Evolutionary conservation across 2,797 vertebrate genomes (phyloP).

Genomic region (Oceanodroma leucorhoa): DNA sequence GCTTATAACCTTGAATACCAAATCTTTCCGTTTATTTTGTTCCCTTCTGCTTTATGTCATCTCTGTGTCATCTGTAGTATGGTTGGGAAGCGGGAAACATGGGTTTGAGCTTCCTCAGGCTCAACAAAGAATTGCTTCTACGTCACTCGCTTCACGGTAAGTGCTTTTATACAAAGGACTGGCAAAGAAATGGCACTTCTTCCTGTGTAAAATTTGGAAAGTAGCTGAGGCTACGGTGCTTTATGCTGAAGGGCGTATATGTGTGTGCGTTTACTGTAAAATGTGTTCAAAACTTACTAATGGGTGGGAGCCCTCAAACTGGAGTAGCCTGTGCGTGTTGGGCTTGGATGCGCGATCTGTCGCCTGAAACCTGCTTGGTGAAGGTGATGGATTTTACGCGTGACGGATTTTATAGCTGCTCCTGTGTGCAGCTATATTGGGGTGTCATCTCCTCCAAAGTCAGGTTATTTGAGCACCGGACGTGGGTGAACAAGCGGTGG

Average conservation of each 20-base stretch:
- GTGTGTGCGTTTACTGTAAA: background rate
- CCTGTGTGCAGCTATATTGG: background rate
- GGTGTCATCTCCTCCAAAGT: background rate
- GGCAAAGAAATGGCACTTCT: background rate
- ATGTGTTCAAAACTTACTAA: background rate
- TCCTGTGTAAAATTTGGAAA: background rate
- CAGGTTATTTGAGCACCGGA: background rate
- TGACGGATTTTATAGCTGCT: background rate
- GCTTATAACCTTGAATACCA: background rate
- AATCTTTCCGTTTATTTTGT: background rate
- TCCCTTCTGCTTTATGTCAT: background rate
- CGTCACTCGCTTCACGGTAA: background rate
- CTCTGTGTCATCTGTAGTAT: background rate
- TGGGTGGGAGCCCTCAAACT: background rate
- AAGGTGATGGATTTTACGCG: background rate
- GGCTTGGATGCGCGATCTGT: background rate
- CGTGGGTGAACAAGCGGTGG: fast-evolving
- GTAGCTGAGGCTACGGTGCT: background rate
- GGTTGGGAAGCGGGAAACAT: background rate
- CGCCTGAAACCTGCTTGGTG: background rate
- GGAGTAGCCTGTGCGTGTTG: background rate
- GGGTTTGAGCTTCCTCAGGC: background rate
- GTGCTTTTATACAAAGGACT: background rate
- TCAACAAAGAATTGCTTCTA: background rate
- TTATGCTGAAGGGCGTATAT: fast-evolving